These are phyloP conservation scores for Propithecus deckenii DNA, from an alignment of 2,797 vertebrate genomes.

Conservation along the genomic window DNA sequence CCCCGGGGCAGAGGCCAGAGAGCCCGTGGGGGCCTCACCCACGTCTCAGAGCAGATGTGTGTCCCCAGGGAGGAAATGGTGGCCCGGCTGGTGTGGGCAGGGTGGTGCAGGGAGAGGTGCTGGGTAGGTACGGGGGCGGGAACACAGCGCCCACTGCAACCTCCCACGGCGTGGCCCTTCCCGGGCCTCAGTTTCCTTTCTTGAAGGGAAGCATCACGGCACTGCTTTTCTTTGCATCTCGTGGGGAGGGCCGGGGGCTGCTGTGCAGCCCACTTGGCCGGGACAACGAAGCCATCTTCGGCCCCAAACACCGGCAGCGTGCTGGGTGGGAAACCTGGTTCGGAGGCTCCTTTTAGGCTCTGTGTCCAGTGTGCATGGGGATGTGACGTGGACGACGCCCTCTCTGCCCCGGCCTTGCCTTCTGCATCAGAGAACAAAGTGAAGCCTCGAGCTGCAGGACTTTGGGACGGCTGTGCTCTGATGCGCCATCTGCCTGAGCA, in stretches of 20 bases:
- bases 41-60: not conserved
- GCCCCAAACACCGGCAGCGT: accelerated
- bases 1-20: not conserved
- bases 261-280: accelerated
- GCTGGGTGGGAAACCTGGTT: not conserved
- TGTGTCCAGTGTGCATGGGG: too few relatives aligned
- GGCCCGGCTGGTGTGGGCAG: accelerated
- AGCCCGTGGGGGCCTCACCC: accelerated
- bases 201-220: accelerated
- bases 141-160: not conserved
- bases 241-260: not conserved
- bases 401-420: accelerated
- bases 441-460: accelerated
- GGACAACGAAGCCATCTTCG: not conserved
- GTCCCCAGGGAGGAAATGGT: not conserved
- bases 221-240: not conserved
- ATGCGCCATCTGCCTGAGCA: accelerated
- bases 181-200: not conserved
- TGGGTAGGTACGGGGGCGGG: not conserved
- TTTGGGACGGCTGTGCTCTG: accelerated
- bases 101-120: accelerated
- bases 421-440: accelerated
- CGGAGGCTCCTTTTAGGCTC: not conserved
- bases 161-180: not conserved
- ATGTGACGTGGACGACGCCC: accelerated